These are phyloP conservation scores for Colossoma macropomum DNA, from an alignment of 2,113 vertebrate species.

Conservation along the genomic window DNA sequence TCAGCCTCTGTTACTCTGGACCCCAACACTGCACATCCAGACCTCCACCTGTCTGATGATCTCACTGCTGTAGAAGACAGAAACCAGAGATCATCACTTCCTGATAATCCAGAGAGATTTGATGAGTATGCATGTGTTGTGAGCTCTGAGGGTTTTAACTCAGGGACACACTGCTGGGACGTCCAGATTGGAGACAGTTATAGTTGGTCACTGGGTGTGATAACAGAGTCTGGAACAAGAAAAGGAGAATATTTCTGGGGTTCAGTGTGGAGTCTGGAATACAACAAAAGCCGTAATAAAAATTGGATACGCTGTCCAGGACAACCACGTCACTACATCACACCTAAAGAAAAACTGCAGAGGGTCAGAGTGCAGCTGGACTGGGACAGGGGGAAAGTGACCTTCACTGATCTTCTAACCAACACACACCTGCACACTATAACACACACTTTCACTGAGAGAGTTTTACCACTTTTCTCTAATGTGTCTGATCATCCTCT, in stretches of 20 bases:
- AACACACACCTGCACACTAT: not conserved
- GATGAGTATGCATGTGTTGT: constrained; percentile 31
- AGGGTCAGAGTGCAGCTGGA: constrained; percentile 24
- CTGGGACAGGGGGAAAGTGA: constrained; percentile 12
- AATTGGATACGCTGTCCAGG: not conserved
- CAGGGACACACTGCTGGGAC: constrained; percentile 51
- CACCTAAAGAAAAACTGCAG: not conserved
- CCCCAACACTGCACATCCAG: constrained; percentile 52
- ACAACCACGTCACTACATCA: not conserved
- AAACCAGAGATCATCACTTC: constrained; percentile 16
- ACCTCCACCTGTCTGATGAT: constrained; percentile 39
- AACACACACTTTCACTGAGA: not conserved
- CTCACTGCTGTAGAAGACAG: constrained; percentile 31
- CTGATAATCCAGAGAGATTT: constrained; percentile 14
- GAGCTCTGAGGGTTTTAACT: constrained; percentile 42
- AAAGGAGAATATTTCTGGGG: not conserved
- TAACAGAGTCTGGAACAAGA: constrained; percentile 27
- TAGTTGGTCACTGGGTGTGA: constrained; percentile 51
- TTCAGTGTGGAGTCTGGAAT: not conserved
- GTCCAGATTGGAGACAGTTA: constrained; percentile 45
- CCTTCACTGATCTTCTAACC: constrained; percentile 12
- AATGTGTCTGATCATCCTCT: not conserved
- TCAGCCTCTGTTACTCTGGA: constrained; percentile 51
- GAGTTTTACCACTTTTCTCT: constrained; percentile 18
- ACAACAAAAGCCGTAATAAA: not conserved